Percentiles rank a stretch among this genome's conserved stretches.
These are phyloP conservation scores for Catharus bicknelli DNA, from an alignment of 2,113 vertebrate genomes.

Conservation along the genomic window DNA sequence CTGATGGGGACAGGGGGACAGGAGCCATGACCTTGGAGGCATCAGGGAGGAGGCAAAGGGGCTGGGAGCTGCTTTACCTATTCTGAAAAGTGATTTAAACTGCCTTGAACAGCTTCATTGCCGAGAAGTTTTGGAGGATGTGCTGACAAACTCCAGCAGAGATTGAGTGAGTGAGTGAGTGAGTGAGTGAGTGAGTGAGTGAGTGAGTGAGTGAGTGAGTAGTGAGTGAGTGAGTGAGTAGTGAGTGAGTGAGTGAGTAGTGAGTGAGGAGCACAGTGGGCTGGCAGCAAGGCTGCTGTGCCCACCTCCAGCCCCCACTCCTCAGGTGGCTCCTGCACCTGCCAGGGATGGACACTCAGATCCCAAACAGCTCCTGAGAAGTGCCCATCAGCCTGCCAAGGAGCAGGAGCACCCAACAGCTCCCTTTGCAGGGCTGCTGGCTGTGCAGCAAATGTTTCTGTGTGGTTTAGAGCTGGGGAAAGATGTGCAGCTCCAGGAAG, in stretches of 20 bases:
- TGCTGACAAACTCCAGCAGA: not conserved
- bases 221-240: not conserved
- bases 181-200: too few species aligned
- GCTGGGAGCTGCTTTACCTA: not conserved
- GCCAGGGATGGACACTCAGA: rapidly evolving
- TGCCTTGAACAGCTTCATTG: not conserved
- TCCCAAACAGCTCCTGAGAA: not conserved
- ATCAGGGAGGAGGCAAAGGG: not conserved
- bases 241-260: too few species aligned
- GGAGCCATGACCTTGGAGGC: not conserved
- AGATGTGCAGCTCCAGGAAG: rapidly evolving
- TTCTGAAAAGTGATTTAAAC: not conserved
- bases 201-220: not conserved
- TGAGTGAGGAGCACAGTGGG: rapidly evolving
- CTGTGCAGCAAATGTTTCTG: not conserved
- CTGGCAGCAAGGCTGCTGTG: not conserved
- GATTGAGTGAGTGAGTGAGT: not conserved
- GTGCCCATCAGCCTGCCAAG: not conserved
- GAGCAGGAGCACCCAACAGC: not conserved
- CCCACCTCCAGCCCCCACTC: not conserved
- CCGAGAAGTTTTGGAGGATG: not conserved
- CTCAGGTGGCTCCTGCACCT: not conserved
- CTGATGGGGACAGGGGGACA: not conserved
- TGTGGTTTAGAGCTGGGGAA: not conserved
- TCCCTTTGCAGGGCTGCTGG: not conserved